Evolutionary conservation across 2,113 vertebrate genomes (phyloP).

Genomic region (Myiopsitta monachus): DNA sequence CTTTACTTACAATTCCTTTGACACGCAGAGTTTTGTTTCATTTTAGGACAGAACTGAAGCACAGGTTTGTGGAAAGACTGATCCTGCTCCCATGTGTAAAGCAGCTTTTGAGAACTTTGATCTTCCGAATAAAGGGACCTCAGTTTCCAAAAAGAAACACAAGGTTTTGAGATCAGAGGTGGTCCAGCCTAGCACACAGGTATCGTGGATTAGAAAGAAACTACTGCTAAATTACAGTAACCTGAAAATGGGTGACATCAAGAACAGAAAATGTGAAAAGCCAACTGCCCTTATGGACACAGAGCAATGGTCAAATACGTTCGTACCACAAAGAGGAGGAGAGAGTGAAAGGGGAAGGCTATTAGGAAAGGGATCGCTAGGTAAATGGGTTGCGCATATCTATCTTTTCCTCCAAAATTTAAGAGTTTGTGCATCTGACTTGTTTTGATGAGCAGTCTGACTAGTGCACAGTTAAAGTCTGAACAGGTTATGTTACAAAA

Average conservation of each 20-base stretch:
- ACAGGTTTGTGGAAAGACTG: background rate
- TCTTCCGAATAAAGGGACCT: background rate
- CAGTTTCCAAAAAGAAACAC: background rate
- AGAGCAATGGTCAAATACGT: background rate
- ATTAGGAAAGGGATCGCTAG: background rate
- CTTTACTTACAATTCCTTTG: background rate
- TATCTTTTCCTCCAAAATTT: background rate
- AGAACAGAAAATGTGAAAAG: background rate
- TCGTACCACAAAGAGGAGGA: background rate
- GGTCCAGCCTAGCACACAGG: background rate
- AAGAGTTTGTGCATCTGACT: background rate
- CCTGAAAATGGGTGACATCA: background rate
- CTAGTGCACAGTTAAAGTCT: background rate
- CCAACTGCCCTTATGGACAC: background rate
- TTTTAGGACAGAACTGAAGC: background rate
- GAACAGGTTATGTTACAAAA: background rate
- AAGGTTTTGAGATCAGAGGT: background rate
- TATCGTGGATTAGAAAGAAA: background rate
- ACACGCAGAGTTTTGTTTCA: background rate
- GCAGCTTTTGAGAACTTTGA: background rate
- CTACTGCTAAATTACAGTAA: background rate
- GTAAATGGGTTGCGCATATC: rapidly evolving
- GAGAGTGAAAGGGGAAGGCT: background rate
- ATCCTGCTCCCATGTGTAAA: background rate
- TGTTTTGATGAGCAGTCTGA: background rate